Evolutionary conservation across 1,140 invertebrate species (phyloP), one percentile per base, ranked within the genome.

Genomic region (Mizuhopecten yessoensis): DNA sequence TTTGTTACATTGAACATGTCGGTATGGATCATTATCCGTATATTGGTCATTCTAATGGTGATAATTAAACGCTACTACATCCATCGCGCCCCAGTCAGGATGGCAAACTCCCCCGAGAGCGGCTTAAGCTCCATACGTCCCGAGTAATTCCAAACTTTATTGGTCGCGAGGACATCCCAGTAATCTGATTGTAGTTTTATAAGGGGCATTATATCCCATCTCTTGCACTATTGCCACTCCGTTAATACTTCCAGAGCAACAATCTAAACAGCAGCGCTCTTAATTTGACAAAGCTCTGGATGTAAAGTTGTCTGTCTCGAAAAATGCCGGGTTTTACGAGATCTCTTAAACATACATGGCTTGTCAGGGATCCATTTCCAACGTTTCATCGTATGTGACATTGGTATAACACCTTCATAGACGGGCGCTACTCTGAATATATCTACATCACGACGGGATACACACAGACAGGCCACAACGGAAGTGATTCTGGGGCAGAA

Each of bases 11-110:
- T 75, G 57, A 75, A 75, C 57, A 75, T 75, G 87, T 87, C 87
- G 87, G 3, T 39, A 36, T 34, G 23, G 34, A 87, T 87, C 87
- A 87, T 87, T 87, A 87, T 34, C 36, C 34, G 34, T 87, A 36
- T 87, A 87, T 36, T 36, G 87, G 87, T 87, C 87, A 87, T 13
- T 87, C 34, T 87, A 87, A 87, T 87, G 87, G 87, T 33, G 87
- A 87, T 87, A 87, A 87, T 87, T 87, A 87, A 87, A 87, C 87
- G 36, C 33, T 39, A 87, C 36, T 87, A 87, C 87, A 87, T 17
- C 34, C 87, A 39, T 36, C 36, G 36, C 23, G 33, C 36, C 23
- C 36, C 20, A 87, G 33, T 39, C 34, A 34, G 36, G 87, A 87
- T 87, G 36, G 87, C 34, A 17, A 34, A 36, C 33, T 87, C 87